phyloP scores from a whole-genome alignment of 2,797 vertebrate genomes.

The Oreortyx pictus region DNA sequence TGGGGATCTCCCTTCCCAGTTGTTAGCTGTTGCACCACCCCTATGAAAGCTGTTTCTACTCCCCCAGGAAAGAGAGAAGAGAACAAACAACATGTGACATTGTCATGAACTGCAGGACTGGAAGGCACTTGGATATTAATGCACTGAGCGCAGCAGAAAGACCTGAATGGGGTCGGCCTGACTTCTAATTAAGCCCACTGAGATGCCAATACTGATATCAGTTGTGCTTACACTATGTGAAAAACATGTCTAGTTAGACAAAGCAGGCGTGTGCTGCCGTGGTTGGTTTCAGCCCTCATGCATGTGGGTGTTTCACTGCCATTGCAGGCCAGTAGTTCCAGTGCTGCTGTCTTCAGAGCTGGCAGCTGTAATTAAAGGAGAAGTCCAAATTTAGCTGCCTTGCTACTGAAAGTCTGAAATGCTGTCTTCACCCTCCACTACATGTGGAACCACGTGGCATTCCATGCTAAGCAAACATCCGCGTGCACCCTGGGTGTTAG shows the following conservation, averaged over 20 bases:
- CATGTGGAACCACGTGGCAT: background rate
- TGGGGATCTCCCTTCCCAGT: background rate
- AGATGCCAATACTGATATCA: slow-evolving; percentile 13
- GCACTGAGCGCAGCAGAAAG: slow-evolving; percentile 1
- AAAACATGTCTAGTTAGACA: background rate
- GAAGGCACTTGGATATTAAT: slow-evolving; percentile 24
- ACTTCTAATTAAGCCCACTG: background rate
- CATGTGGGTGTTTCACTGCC: background rate
- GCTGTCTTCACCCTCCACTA: background rate
- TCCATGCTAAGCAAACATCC: background rate
- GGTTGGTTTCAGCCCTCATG: background rate
- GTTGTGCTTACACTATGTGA: background rate
- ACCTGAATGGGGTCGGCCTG: background rate
- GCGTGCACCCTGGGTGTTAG: background rate
- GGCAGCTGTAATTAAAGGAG: background rate
- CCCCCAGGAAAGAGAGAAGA: background rate
- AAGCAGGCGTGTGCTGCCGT: background rate
- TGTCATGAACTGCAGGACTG: slow-evolving; percentile 23
- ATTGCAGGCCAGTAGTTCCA: background rate
- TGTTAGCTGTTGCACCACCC: background rate
- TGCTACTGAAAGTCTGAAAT: background rate
- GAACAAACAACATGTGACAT: background rate
- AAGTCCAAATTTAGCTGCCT: background rate
- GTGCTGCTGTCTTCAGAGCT: background rate
- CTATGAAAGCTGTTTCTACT: background rate